Conservation (phyloP, 1,140 invertebrate species). For the Bemisia tabaci region DNA sequence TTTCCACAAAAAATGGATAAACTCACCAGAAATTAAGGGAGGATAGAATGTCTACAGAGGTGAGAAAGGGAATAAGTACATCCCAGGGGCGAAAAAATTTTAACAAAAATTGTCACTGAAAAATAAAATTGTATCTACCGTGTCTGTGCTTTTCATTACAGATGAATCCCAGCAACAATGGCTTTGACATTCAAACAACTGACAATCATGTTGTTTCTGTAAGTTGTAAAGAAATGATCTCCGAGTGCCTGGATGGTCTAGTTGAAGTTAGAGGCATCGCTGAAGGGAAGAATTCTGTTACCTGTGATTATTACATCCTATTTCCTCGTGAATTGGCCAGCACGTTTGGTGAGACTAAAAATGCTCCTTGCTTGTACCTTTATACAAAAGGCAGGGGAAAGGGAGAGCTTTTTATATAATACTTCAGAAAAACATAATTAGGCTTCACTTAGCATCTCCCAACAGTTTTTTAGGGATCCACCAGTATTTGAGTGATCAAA, state of each 20-base stretch:
- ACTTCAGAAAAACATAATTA: no score
- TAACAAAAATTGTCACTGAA: background rate
- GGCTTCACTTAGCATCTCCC: no score
- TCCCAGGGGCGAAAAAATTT: background rate
- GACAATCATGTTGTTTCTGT: conserved; percentile 22
- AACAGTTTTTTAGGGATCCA: no score
- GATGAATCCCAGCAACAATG: conserved; percentile 21
- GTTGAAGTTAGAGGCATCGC: conserved; percentile 26
- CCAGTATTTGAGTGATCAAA: no score
- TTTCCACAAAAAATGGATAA: background rate
- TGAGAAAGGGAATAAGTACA: background rate
- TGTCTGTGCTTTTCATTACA: conserved; percentile 12
- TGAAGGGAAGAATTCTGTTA: conserved; percentile 20
- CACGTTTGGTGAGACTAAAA: conserved; percentile 23
- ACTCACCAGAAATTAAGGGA: background rate
- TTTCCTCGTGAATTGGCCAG: conserved; percentile 19
- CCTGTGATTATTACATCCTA: conserved; percentile 21
- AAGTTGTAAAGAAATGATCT: conserved; percentile 18
- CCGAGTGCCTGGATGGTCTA: conserved; percentile 21
- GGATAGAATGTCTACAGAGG: background rate
- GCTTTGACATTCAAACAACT: conserved; percentile 21
- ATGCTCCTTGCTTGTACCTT: no score
- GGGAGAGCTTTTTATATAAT: no score
- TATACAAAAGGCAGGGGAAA: no score
- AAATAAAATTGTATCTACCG: background rate